These are phyloP conservation scores for Spicauda simplicius DNA, from an alignment of 2,888 invertebrate species.

Conservation along the genomic window DNA sequence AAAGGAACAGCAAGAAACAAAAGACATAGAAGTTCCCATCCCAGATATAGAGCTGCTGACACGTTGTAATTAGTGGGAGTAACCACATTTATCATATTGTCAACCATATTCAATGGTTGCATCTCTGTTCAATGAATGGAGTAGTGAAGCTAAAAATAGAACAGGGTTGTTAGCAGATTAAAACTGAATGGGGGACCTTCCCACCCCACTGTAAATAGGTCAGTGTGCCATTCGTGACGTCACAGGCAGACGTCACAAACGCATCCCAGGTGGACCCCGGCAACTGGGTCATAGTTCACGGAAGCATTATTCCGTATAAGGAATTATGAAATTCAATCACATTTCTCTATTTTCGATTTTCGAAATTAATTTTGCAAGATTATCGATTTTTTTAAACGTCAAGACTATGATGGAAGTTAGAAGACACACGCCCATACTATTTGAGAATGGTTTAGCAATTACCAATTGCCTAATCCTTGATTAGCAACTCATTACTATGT, in stretches of 20 bases:
- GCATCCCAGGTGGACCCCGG: conserved; percentile 66
- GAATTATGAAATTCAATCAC: background rate
- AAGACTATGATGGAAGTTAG: no score
- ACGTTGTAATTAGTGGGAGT: conserved; percentile 15
- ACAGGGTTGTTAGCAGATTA: conserved; percentile 60
- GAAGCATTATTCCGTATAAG: background rate
- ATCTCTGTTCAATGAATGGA: conserved; percentile 69
- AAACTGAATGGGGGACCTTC: conserved; percentile 71
- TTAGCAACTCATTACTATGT: no score
- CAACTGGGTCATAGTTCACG: conserved; percentile 58
- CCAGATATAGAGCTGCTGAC: background rate
- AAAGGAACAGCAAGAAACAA: background rate
- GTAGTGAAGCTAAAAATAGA: conserved; percentile 73
- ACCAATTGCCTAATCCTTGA: no score
- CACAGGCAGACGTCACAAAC: conserved; percentile 67
- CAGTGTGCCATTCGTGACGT: conserved; percentile 77
- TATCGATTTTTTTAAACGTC: no score
- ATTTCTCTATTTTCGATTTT: background rate
- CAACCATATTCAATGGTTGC: conserved; percentile 29
- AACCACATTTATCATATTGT: conserved; percentile 12
- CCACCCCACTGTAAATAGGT: conserved; percentile 62
- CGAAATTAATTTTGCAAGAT: background rate
- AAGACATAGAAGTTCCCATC: conserved; percentile 3
- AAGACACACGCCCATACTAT: no score
- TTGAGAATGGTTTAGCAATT: no score